Conservation (phyloP, 1,140 invertebrate genomes). For the Ruditapes philippinarum region DNA sequence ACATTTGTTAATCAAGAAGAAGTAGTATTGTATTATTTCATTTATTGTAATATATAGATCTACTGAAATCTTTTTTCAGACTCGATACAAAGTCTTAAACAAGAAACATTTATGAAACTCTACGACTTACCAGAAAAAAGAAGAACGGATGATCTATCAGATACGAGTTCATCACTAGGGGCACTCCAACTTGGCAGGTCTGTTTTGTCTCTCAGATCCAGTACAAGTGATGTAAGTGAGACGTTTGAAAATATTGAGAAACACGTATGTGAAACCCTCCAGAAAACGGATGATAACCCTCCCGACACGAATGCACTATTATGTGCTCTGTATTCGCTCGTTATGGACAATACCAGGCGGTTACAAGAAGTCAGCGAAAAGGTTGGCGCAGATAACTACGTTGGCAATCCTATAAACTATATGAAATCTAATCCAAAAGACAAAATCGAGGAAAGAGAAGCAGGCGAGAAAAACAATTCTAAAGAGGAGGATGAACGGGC, state of each 20-base stretch:
- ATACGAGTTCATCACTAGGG: neutral
- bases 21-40: too few species aligned
- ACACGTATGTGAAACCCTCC: neutral
- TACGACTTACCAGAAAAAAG: neutral
- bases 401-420: too few species aligned
- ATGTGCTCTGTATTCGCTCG: neutral
- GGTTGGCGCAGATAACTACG: too few species aligned
- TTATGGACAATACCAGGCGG: neutral
- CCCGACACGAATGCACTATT: neutral
- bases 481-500: too few species aligned
- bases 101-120: neutral
- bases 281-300: neutral
- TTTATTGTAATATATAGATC: too few species aligned
- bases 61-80: too few species aligned
- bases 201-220: neutral
- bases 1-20: too few species aligned
- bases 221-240: neutral
- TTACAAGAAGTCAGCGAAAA: neutral
- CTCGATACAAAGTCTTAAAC: neutral
- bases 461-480: too few species aligned
- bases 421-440: too few species aligned
- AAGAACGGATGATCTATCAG: neutral
- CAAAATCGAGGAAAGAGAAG: too few species aligned
- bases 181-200: neutral
- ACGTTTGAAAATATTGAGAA: neutral